phyloP scores from a whole-genome alignment of 2,113 vertebrate genomes.

The Dinomys branickii region DNA sequence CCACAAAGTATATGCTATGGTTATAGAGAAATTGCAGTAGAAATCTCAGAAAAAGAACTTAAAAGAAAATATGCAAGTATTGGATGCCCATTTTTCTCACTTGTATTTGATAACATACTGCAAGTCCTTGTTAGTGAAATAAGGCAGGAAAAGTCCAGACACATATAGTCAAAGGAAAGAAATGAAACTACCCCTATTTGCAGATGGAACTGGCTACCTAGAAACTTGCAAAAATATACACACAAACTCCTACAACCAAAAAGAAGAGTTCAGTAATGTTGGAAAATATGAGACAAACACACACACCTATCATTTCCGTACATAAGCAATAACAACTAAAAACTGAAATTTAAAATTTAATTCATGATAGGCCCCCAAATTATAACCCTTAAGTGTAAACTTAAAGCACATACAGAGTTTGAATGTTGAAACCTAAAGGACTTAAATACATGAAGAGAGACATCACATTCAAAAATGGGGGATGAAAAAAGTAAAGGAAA shows the following conservation, averaged over 20 bases:
- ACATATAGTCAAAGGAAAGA: neutral
- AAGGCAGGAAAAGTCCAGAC: constrained; percentile 6
- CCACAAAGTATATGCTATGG: neutral
- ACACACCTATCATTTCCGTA: neutral
- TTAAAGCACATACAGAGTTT: neutral
- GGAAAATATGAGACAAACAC: neutral
- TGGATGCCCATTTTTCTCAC: neutral
- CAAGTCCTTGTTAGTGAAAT: neutral
- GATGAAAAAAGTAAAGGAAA: neutral
- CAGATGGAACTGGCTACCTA: neutral
- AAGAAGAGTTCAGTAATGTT: neutral
- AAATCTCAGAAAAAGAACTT: neutral
- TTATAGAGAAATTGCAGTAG: neutral
- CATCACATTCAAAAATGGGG: neutral
- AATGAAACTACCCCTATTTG: neutral
- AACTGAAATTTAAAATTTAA: neutral
- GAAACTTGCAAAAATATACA: neutral
- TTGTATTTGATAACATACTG: neutral
- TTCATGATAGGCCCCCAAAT: neutral
- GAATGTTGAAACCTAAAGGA: neutral
- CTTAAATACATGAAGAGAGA: neutral
- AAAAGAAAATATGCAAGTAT: neutral
- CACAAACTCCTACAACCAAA: neutral
- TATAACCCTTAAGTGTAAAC: neutral
- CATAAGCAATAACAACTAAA: neutral